Conservation (phyloP, 2,113 vertebrate species). For the Paratilapia polleni region DNA sequence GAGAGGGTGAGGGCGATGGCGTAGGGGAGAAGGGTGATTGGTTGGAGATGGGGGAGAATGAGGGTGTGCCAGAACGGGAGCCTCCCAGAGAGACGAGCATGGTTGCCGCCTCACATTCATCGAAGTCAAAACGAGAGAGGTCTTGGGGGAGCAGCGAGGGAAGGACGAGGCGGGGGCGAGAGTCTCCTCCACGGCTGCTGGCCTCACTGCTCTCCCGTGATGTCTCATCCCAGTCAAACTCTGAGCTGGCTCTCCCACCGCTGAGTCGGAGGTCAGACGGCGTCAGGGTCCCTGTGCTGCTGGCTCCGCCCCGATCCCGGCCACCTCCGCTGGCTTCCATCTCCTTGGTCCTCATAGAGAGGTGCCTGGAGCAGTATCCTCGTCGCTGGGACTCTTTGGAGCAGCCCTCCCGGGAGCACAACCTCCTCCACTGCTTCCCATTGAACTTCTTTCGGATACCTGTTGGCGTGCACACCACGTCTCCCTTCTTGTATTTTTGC, state of each 20-base stretch:
- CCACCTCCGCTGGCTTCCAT: constrained; percentile 89
- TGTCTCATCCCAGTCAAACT: constrained; percentile 92
- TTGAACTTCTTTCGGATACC: constrained; percentile 96
- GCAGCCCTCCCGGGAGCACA: constrained; percentile 92
- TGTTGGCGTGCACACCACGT: constrained; percentile 92
- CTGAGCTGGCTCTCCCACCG: constrained; percentile 82
- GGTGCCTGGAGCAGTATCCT: constrained; percentile 92
- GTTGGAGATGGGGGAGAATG: constrained; percentile 89
- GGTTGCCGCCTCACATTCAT: constrained; percentile 92
- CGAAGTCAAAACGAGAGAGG: constrained; percentile 90
- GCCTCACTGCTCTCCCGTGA: constrained; percentile 89
- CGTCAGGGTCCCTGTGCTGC: constrained; percentile 83
- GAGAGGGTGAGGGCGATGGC: constrained; percentile 88
- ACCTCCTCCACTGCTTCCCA: constrained; percentile 92
- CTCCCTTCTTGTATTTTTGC: constrained; percentile 94
- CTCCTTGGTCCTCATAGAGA: constrained; percentile 97
- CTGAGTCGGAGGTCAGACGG: constrained; percentile 79
- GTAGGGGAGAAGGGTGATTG: constrained; percentile 93
- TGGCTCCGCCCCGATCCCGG: constrained; percentile 82
- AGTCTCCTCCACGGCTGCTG: constrained; percentile 89
- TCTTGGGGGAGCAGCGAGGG: constrained; percentile 81
- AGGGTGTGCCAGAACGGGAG: constrained; percentile 89
- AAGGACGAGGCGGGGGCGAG: constrained; percentile 84
- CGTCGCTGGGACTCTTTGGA: constrained; percentile 93
- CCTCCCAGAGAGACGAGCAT: constrained; percentile 92